These are phyloP conservation scores for Takifugu ocellatus DNA, from an alignment of 2,797 vertebrate species.

Conservation along the genomic window DNA sequence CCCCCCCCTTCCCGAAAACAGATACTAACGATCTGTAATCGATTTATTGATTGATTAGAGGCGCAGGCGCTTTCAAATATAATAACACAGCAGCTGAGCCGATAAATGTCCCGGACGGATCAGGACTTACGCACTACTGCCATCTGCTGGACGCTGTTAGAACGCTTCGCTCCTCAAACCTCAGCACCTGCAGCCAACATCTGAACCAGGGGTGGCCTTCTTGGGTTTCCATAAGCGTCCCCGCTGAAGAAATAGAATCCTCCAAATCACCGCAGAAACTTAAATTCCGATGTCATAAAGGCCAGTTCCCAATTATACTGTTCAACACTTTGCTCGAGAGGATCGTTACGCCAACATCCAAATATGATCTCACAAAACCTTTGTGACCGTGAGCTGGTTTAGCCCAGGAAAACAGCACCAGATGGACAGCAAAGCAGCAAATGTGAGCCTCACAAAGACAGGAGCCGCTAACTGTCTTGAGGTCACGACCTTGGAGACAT, in stretches of 20 bases:
- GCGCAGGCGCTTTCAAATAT: too few relatives aligned
- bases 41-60: too few relatives aligned
- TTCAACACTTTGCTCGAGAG: conserved; percentile 37
- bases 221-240: conserved; percentile 31
- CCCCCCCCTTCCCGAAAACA: too few relatives aligned
- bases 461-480: conserved; percentile 48
- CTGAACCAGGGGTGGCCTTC: conserved; percentile 36
- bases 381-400: conserved; percentile 19
- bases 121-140: conserved; percentile 46
- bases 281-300: conserved; percentile 26
- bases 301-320: conserved; percentile 44
- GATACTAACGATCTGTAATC: too few relatives aligned
- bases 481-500: conserved; percentile 38
- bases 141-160: conserved; percentile 59
- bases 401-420: conserved; percentile 38
- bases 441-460: conserved; percentile 41
- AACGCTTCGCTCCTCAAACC: neutral
- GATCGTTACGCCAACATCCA: conserved; percentile 47
- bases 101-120: neutral
- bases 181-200: conserved; percentile 39
- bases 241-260: conserved; percentile 31
- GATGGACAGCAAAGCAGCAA: conserved; percentile 47
- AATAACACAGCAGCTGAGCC: too few relatives aligned
- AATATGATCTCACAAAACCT: conserved; percentile 58
- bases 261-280: conserved; percentile 21